phyloP scores from a whole-genome alignment of 2,113 vertebrate genomes.

The Plectropomus leopardus region DNA sequence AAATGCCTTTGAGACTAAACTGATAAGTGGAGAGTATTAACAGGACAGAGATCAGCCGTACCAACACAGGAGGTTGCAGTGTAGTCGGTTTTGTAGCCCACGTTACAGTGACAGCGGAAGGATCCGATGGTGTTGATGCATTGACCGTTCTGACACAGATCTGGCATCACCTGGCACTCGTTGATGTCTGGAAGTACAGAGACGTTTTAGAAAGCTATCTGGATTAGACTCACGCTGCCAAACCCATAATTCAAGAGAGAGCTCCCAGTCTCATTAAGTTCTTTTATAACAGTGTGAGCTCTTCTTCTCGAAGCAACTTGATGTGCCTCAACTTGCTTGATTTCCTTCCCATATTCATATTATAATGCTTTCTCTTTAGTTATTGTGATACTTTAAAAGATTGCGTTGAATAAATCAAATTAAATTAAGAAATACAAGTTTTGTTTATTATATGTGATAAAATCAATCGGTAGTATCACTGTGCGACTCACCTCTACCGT shows the following conservation, averaged over 20 bases:
- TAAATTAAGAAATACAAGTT: neutral
- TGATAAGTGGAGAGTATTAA: neutral
- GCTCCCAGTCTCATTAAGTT: neutral
- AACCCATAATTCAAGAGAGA: neutral
- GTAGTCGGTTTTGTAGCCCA: conserved; percentile 89
- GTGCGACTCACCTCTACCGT: conserved; percentile 88
- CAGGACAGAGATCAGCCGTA: conserved; percentile 70
- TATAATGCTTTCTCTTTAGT: neutral
- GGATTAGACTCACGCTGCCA: neutral
- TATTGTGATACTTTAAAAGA: neutral
- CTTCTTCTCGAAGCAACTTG: neutral
- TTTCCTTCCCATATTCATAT: neutral
- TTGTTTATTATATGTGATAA: neutral
- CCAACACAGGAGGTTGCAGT: conserved; percentile 89
- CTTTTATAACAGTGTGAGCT: neutral
- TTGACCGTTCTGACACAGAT: conserved; percentile 91
- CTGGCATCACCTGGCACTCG: conserved; percentile 91
- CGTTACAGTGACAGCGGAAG: conserved; percentile 92
- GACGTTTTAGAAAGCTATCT: neutral
- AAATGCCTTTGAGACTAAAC: no score
- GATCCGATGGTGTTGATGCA: conserved; percentile 96
- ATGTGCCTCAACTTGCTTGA: neutral
- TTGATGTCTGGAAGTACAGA: conserved; percentile 88
- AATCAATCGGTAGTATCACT: neutral
- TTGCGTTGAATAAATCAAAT: neutral